Conservation (phyloP, 2,797 vertebrate species). For the Phataginus tetradactyla region DNA sequence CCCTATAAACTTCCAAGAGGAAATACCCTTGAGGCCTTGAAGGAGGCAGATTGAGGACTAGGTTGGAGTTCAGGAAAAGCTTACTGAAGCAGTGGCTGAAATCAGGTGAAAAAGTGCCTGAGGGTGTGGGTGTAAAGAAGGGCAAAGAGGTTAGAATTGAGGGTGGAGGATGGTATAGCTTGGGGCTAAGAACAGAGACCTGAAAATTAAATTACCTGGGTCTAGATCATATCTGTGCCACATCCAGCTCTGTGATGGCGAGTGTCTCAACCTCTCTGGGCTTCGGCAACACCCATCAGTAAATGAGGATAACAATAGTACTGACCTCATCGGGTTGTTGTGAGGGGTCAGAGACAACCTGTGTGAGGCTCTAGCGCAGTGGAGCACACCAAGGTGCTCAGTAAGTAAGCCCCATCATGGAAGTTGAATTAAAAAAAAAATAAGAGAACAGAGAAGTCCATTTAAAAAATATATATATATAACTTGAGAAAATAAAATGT, state of each 20-base stretch:
- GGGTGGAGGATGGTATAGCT: not conserved
- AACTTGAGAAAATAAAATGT: slow-evolving; percentile 10
- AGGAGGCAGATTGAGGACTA: not conserved
- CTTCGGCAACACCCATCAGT: not conserved
- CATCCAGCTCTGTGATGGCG: not conserved
- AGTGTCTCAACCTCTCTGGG: not conserved
- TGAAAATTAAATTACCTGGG: not conserved
- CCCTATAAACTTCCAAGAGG: not conserved
- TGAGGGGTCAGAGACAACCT: not conserved
- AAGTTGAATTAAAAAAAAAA: not conserved
- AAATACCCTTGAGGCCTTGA: not conserved
- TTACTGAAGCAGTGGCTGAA: not conserved
- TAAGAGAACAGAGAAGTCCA: not conserved
- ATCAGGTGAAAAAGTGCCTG: not conserved
- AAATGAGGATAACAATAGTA: not conserved
- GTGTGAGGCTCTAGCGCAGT: not conserved
- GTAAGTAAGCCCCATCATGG: not conserved
- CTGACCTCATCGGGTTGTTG: fast-evolving
- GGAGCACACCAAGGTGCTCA: not conserved
- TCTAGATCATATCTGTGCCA: not conserved
- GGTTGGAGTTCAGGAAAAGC: not conserved
- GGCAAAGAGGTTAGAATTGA: not conserved
- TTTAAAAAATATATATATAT: not conserved
- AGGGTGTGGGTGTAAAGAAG: not conserved
- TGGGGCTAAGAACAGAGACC: not conserved